Base-by-base conservation (phyloP, 2,797 vertebrate species). In the Smutsia temminckii region DNA sequence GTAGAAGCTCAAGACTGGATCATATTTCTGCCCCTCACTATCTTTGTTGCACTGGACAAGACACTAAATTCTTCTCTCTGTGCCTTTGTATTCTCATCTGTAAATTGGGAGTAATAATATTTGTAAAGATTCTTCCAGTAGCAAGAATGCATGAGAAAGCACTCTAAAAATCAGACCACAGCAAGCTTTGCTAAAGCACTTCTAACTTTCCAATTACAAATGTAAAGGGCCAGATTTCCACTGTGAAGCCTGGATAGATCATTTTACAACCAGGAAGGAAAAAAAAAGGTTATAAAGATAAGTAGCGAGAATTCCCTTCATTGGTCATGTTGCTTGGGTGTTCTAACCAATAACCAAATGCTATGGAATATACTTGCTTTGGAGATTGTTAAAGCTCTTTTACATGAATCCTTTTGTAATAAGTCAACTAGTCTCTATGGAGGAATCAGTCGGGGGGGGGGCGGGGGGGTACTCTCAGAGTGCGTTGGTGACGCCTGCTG, bases 401-500 rank as follows among this genome's bases (percentile, higher is more conserved):
- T 5, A 5, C 16, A 5, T 3, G n/a, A 90, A 64, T n/a, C 20
- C 13, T 37, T 84, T 7, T 13, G 25, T 77, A 63, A 75, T 17
- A 5, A 0, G 27, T 8, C 12, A 25, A 8, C 4, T 4, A 18
- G 57, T 46, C 66, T 37, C 72, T 5, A 32, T 29, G 11, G 6
- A 53, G 14, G 37, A 64, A 9, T 17, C 1, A 0, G 3, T 29
- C 69, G n/a, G n/a, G n/a, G n/a, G 40, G 40, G 40, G 40, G 40
- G 40, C 6, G 20, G 1, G 4, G 10, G 2, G 18, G 29, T 34
- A 27, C 85, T 29, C 92, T 85, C 46, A 14, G 96, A 17, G 46
- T 25, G 84, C 21, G 2, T 80, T 93, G 42, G 11, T 84, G 96
- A 25, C 95, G 49, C 94, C 92, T 96, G 61, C 89, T 94, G 97